Base-by-base conservation (phyloP, 2,113 vertebrate genomes). In the Fulica atra region DNA sequence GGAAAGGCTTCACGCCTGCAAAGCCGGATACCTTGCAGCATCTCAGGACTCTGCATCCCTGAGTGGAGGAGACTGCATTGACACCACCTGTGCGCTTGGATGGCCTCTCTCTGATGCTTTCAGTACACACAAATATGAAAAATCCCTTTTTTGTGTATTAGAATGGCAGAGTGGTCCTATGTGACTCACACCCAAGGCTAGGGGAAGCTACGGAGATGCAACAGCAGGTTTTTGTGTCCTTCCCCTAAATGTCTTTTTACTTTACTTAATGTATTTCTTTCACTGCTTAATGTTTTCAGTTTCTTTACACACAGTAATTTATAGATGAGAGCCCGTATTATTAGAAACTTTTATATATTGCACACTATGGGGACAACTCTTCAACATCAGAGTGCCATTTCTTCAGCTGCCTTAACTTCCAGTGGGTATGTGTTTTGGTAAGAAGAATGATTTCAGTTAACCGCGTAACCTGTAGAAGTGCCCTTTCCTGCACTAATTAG, bases 231-330 rank as follows among this genome's bases (percentile, higher is more conserved):
- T 64, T 91, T 74, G 31, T 86, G 33, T 50, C 12, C 51, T 94
- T 96, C 50, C 59, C 21, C 74, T 72, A 50, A 91, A 60, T 29
- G 53, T n/a, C 60, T 73, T 87, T 59, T 89, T 93, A 66, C 61
- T 93, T 77, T 59, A 65, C 89, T 92, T 91, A 68, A 18, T 86
- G 51, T 38, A 74, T 71, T 35, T 81, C 36, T 76, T 91, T 61
- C 14, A 56, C 46, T 88, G 80, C 29, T 68, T 91, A 79, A 31
- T 69, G 56, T 64, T 96, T 56, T 83, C 56, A 92, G 53, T 88
- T 86, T 92, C 63, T 95, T 97, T 91, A 60, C 81, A 69, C 69
- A 70, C 19, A 86, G 10, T 93, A 53, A 53, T 73, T 85, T 97
- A 78, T 87, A 38, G 60, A 68, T 91, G 81, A 95, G 63, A 86